These are phyloP conservation scores for Tubulanus polymorphus DNA, from an alignment of 2,888 invertebrate genomes.

Conservation along the genomic window DNA sequence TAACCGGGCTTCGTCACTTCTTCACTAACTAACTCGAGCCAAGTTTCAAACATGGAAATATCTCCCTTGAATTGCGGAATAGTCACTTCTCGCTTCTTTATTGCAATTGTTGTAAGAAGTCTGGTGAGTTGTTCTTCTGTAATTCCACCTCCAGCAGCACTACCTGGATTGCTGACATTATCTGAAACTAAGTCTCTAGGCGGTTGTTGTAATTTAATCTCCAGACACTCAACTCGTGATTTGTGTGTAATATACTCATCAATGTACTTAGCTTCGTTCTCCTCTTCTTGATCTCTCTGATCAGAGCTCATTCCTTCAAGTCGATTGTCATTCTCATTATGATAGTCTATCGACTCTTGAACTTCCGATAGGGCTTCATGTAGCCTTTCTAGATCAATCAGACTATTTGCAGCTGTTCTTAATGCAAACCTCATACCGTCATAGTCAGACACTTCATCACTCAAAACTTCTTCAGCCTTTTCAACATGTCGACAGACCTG, in stretches of 20 bases:
- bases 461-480: too few species aligned
- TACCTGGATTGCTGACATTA: too few species aligned
- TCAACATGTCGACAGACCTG: too few species aligned
- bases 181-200: too few species aligned
- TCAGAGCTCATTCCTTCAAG: neutral
- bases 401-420: too few species aligned
- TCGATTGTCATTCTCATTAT: neutral
- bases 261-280: neutral
- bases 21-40: neutral
- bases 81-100: neutral
- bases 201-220: too few species aligned
- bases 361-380: neutral
- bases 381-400: neutral
- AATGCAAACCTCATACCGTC: too few species aligned
- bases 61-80: conserved; percentile 1
- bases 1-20: neutral
- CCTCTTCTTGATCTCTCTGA: neutral
- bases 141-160: too few species aligned
- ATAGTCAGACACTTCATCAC: too few species aligned
- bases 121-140: conserved; percentile 7
- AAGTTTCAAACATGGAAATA: neutral
- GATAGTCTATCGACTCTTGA: neutral
- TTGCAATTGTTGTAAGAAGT: neutral
- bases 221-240: too few species aligned
- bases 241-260: neutral